Evolutionary conservation across 2,113 vertebrate genomes (phyloP).

Genomic region (Equus quagga): DNA sequence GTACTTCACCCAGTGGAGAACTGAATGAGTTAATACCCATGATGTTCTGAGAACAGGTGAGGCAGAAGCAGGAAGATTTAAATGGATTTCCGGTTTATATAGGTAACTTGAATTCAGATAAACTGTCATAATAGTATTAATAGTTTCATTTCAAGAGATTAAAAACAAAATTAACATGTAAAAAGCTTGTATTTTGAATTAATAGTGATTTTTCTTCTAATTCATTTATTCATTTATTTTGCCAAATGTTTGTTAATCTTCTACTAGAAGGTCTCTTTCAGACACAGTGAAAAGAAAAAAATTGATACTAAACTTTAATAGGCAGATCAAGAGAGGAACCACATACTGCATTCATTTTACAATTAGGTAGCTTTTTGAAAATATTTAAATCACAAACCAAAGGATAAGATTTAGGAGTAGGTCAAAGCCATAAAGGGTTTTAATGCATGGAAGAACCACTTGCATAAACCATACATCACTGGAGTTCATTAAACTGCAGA

Average conservation of each 20-base stretch:
- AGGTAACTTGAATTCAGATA: not conserved
- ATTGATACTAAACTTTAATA: not conserved
- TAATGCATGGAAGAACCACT: not conserved
- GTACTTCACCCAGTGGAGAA: not conserved
- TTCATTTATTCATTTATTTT: not conserved
- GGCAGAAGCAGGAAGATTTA: not conserved
- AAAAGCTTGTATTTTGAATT: not conserved
- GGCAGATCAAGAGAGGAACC: not conserved
- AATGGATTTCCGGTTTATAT: not conserved
- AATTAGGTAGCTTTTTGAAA: conserved; percentile 5
- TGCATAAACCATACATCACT: not conserved
- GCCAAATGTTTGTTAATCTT: not conserved
- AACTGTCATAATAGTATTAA: not conserved
- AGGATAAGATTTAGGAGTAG: not conserved
- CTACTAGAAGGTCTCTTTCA: not conserved
- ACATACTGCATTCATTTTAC: not conserved
- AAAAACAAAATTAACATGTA: not conserved
- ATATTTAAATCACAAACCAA: conserved; percentile 36
- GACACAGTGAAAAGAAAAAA: not conserved
- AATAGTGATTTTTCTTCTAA: not conserved
- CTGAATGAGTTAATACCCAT: not conserved
- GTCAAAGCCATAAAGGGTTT: not conserved
- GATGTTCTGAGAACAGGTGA: not conserved
- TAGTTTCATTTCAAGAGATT: not conserved
- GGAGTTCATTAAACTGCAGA: not conserved